These are phyloP conservation scores for Sigmodon hispidus DNA, from an alignment of 2,113 vertebrate genomes.

Conservation along the genomic window DNA sequence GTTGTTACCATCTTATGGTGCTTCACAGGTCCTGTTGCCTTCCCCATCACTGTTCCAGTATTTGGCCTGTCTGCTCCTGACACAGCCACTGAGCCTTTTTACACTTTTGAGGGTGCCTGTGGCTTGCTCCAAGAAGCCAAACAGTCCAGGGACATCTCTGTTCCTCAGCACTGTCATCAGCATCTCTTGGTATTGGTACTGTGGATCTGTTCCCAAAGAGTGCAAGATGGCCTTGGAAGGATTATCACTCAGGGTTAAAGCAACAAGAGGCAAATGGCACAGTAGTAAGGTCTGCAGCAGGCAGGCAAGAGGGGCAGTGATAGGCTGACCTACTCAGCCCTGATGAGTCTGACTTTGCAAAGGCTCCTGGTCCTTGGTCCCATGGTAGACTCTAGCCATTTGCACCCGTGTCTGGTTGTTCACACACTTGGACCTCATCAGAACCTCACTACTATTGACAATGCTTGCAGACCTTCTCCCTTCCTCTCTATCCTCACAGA, in stretches of 20 bases:
- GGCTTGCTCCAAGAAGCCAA: not conserved
- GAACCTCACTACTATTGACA: not conserved
- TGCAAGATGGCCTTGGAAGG: not conserved
- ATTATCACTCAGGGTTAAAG: not conserved
- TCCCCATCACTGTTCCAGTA: too few relatives aligned
- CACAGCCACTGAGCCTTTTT: not conserved
- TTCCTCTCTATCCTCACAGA: not conserved
- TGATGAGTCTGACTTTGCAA: not conserved
- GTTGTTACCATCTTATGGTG: too few relatives aligned
- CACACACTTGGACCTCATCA: not conserved
- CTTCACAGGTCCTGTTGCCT: not conserved
- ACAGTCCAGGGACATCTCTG: not conserved
- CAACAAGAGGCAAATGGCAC: not conserved
- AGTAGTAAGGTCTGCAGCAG: not conserved
- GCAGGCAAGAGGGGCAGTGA: not conserved
- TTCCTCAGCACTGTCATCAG: not conserved
- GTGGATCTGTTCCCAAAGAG: not conserved
- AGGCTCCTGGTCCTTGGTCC: not conserved
- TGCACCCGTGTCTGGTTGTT: not conserved
- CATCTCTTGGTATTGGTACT: not conserved
- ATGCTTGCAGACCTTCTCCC: too few relatives aligned
- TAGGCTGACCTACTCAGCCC: not conserved
- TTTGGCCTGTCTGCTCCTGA: not conserved
- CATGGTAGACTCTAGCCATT: fast-evolving
- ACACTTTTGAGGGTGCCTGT: not conserved